phyloP scores from a whole-genome alignment of 2,113 vertebrate genomes.

The Lasiurus cinereus region DNA sequence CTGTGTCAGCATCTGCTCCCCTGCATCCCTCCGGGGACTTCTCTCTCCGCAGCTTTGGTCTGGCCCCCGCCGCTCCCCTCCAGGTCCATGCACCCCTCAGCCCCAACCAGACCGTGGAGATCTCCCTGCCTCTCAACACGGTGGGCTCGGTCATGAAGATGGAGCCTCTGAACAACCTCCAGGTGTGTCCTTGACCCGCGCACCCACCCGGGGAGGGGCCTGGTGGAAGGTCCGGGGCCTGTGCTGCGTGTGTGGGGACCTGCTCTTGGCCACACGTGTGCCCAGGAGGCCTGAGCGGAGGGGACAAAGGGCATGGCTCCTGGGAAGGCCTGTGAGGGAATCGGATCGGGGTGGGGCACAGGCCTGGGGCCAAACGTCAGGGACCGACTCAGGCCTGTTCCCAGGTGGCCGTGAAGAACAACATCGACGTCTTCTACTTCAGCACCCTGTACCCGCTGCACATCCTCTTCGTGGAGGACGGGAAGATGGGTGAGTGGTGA shows the following conservation, averaged over 20 bases:
- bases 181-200: conserved; percentile 87
- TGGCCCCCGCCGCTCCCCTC: conserved; percentile 96
- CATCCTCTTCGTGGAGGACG: conserved; percentile 97
- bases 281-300: not conserved
- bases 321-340: not conserved
- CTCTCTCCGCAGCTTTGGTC: conserved; percentile 92
- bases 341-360: not conserved
- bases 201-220: not conserved
- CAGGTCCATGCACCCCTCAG: conserved; percentile 95
- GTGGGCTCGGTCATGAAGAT: conserved; percentile 99
- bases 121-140: conserved; percentile 94
- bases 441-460: conserved; percentile 97
- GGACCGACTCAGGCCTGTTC: not conserved
- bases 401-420: conserved; percentile 99
- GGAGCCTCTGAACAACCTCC: conserved; percentile 98
- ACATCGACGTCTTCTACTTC: conserved; percentile 99
- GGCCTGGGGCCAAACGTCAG: not conserved
- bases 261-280: not conserved
- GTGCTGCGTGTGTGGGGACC: not conserved
- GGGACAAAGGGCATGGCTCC: not conserved
- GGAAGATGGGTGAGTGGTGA: conserved; percentile 97
- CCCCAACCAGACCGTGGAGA: conserved; percentile 97
- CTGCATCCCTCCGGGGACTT: not conserved
- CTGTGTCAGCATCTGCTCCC: not conserved
- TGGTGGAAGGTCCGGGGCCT: not conserved